Percentiles rank a stretch among this genome's conserved stretches.
These are phyloP conservation scores for Tetragonula clypearis DNA, from an alignment of 1,140 invertebrate genomes.

Conservation along the genomic window DNA sequence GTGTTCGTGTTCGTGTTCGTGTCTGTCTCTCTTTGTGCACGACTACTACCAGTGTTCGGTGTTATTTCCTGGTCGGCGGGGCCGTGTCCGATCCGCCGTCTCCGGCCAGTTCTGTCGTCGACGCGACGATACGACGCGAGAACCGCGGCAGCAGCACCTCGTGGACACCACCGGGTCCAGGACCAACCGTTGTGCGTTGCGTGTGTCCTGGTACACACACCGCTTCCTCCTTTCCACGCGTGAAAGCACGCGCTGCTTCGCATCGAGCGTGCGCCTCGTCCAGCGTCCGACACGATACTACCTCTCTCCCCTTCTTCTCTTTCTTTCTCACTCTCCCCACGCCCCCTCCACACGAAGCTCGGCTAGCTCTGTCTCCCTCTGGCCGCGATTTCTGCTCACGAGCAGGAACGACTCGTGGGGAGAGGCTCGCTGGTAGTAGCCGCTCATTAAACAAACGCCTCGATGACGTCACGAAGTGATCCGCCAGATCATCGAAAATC, in stretches of 20 bases:
- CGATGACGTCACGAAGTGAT: slow-evolving; percentile 64
- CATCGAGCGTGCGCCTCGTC: slow-evolving; percentile 79
- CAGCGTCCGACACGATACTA: slow-evolving; percentile 81
- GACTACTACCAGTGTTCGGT: background rate
- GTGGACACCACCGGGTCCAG: slow-evolving; percentile 9
- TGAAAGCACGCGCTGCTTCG: slow-evolving; percentile 74
- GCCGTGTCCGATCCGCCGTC: background rate
- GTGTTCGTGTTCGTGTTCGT: slow-evolving; percentile 29
- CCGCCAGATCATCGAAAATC: slow-evolving; percentile 54
- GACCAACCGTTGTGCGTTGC: slow-evolving; percentile 23
- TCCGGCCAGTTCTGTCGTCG: background rate
- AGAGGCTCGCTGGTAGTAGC: slow-evolving; percentile 55
- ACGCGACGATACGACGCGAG: background rate
- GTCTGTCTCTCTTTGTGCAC: background rate
- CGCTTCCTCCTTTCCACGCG: slow-evolving; percentile 68
- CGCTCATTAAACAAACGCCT: slow-evolving; percentile 71
- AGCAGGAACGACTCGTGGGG: slow-evolving; percentile 47
- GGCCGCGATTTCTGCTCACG: slow-evolving; percentile 51
- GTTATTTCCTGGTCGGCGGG: background rate
- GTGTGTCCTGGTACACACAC: slow-evolving; percentile 46
- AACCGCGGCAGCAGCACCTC: slow-evolving; percentile 17
- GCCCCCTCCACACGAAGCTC: slow-evolving; percentile 70
- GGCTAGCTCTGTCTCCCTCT: slow-evolving; percentile 59
- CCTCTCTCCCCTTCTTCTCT: slow-evolving; percentile 75
- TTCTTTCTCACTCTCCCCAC: slow-evolving; percentile 73